Evolutionary conservation across 2,113 vertebrate genomes (phyloP), one percentile per base, ranked within the genome.

Genomic region (Corvus hawaiiensis): DNA sequence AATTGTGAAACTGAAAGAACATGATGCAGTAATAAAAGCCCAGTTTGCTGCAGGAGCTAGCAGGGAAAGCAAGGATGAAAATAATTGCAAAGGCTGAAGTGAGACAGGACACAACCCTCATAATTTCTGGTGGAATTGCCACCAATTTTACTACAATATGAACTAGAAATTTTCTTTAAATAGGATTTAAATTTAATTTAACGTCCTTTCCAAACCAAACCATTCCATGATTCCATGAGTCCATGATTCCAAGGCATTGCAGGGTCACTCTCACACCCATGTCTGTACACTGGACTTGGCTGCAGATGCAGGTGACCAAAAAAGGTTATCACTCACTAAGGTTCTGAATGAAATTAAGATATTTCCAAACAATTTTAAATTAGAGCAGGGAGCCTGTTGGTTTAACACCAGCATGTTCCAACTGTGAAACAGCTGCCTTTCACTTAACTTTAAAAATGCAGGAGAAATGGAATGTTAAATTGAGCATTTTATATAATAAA

Each of bases 311-410:
- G 33, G 44, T 17, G 64, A 35, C 35, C 7, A 32, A 59, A 41
- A n/a, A 23, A 72, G 24, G 1, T 0, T 0, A 11, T 39, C 35
- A 35, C 32, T 69, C 35, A 10, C 8, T 46, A 54, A 39, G 23
- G 17, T 33, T 62, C 73, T 67, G 27, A 81, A 81, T 10, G 4
- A 62, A 84, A 91, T 32, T 13, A 71, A 39, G 26, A 61, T 3
- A 2, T n/a, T 59, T 75, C 22, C 26, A 67, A 78, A 74, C 16
- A 27, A 74, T 23, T 62, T 55, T 10, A 46, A 49, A 54, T 41
- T 19, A 78, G 30, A 43, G 16, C 4, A 71, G 11, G n/a, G 13
- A 84, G 48, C 14, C 48, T 84, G 30, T 12, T 75, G 26, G 5
- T 75, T 83, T 66, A 56, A 62, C 18, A 64, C 2, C 39, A 71